Evolutionary conservation across 2,888 invertebrate species (phyloP), one percentile per base, ranked within the genome.

Genomic region (Tiphia femorata): DNA sequence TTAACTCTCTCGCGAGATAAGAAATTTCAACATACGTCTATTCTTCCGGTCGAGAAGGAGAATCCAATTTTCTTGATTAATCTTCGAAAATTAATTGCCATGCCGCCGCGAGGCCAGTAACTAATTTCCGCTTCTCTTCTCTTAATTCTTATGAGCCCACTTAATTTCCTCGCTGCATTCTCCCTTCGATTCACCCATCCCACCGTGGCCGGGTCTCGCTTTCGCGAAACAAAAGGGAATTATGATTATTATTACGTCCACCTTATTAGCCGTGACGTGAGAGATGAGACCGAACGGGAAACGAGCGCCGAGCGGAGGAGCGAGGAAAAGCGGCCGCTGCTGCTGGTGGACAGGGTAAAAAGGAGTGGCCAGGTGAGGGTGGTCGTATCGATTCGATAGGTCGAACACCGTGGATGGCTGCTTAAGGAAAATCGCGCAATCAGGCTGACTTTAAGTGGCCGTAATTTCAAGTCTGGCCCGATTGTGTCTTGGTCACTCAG

Each of bases 171-270:
- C 29, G 10, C 33, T 8, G 12, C 2, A 3, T 8, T 14, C 12
- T 6, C 8, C 33, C 12, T 33, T 33, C 29, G 27, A 14, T 30
- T 37, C 8, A n/a, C 40, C 12, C 16, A 8, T 33, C 27, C 27
- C 42, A 23, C 30, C 16, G 8, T 20, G 2, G 23, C 12, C 23
- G 23, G 1, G 33, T 33, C 12, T 47, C 49, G 54, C 50, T 56
- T 55, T 41, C 40, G 57, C 12, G 46, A 57, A 49, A 46, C 63
- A 59, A 64, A 64, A 63, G 20, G 57, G 50, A 60, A 63, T 60
- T 51, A 53, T 27, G 54, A 64, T 48, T 56, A 64, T 63, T 57
- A 64, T 57, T 63, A 53, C 49, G 25, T 33, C 20, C 20, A 5
- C 46, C 46, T 30, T 33, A n/a, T 29, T 43, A 14, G 20, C 21